These are phyloP conservation scores for Thomomys bottae DNA, from an alignment of 2,113 vertebrate species.

Conservation along the genomic window DNA sequence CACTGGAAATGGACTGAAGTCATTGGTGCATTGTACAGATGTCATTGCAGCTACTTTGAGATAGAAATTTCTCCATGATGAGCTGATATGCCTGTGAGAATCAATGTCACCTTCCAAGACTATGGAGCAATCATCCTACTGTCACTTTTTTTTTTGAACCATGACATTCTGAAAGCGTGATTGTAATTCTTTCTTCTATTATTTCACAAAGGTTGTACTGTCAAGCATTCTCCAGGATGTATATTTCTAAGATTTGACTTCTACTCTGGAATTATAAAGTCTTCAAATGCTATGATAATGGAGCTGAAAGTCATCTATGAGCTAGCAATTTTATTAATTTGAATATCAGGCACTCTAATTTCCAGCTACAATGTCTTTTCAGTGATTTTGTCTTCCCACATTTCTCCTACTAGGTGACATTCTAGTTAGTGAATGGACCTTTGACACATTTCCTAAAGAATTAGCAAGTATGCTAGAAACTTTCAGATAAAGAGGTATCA, in stretches of 20 bases:
- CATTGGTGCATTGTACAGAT: slow-evolving; percentile 33
- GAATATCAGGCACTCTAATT: slow-evolving; percentile 42
- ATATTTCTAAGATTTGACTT: slow-evolving; percentile 63
- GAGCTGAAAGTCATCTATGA: slow-evolving; percentile 35
- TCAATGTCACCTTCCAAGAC: slow-evolving; percentile 53
- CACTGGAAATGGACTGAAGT: background rate
- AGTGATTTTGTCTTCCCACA: slow-evolving; percentile 37
- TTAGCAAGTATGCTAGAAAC: slow-evolving; percentile 47
- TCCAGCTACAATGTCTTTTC: slow-evolving; percentile 53
- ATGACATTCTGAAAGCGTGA: slow-evolving; percentile 55
- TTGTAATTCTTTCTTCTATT: slow-evolving; percentile 69
- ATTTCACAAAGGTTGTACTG: slow-evolving; percentile 63
- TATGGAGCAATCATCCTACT: slow-evolving; percentile 39
- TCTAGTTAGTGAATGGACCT: slow-evolving; percentile 36
- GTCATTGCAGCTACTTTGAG: background rate
- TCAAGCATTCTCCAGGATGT: background rate
- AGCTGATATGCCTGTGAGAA: slow-evolving; percentile 29
- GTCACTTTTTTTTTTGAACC: slow-evolving; percentile 56
- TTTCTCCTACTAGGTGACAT: background rate
- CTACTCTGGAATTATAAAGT: slow-evolving; percentile 16
- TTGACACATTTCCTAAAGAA: slow-evolving; percentile 5
- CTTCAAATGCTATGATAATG: slow-evolving; percentile 32
- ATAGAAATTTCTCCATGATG: slow-evolving; percentile 43
- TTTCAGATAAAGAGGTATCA: slow-evolving; percentile 51
- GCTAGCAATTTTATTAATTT: slow-evolving; percentile 48